Percentiles rank a stretch among this genome's conserved stretches.
These are phyloP conservation scores for Dryococelus australis DNA, from an alignment of 2,888 invertebrate genomes.

Conservation along the genomic window DNA sequence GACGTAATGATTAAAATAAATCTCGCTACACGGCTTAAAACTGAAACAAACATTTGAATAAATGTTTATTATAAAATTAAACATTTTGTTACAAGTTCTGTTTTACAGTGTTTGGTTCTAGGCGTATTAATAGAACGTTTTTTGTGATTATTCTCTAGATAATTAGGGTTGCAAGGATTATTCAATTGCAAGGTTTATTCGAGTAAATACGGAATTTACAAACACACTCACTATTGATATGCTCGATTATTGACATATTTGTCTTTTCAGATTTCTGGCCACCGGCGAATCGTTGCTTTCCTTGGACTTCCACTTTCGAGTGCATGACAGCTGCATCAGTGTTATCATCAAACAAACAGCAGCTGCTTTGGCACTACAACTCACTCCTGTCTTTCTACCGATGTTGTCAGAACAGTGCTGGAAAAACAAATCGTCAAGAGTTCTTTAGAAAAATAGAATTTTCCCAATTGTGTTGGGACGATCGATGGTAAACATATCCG, in stretches of 20 bases:
- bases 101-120: too few species aligned
- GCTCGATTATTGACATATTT: neutral
- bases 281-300: neutral
- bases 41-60: too few species aligned
- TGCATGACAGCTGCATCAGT: too few species aligned
- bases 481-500: constrained; percentile 18
- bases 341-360: neutral
- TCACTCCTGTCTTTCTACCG: neutral
- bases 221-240: too few species aligned
- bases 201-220: too few species aligned
- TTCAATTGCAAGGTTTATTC: too few species aligned
- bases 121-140: too few species aligned
- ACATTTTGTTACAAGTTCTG: too few species aligned
- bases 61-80: too few species aligned
- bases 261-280: neutral
- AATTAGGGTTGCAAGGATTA: too few species aligned
- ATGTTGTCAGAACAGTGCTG: neutral
- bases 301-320: neutral
- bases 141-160: too few species aligned
- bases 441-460: neutral
- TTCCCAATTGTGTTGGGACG: constrained; percentile 21
- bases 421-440: neutral
- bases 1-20: neutral
- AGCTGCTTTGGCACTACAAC: neutral
- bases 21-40: too few species aligned